Conservation (phyloP, 92 coral and sea anemone species). For the Phenganax stokvisi region DNA sequence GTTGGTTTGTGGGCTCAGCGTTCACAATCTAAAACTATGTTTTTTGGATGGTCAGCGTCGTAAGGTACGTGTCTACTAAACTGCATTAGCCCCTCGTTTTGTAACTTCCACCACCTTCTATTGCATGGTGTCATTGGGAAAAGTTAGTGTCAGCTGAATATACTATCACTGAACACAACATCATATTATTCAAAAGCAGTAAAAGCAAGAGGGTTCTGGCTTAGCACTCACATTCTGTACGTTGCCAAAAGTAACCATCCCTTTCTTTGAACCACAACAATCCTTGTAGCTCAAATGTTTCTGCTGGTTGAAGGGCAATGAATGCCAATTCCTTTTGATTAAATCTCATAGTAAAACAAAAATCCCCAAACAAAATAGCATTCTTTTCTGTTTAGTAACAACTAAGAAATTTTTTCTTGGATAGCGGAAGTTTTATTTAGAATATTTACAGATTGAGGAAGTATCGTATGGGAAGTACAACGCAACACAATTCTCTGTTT, state of each 20-base stretch:
- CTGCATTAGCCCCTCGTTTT: too few relatives aligned
- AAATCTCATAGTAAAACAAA: conserved; percentile 66
- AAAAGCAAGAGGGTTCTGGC: neutral
- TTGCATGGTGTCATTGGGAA: too few relatives aligned
- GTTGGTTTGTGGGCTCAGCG: too few relatives aligned
- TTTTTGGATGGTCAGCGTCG: too few relatives aligned
- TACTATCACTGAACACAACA: neutral
- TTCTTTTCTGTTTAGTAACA: neutral
- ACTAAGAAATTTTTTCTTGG: neutral
- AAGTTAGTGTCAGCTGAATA: neutral
- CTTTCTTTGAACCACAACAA: conserved; percentile 79
- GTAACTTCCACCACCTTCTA: too few relatives aligned
- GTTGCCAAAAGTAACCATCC: conserved; percentile 90
- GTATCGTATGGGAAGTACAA: too few relatives aligned
- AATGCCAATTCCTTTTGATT: conserved; percentile 93
- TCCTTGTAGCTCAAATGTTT: conserved; percentile 91
- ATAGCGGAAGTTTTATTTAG: neutral
- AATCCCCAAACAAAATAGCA: neutral
- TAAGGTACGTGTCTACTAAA: too few relatives aligned
- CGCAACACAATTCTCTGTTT: neutral
- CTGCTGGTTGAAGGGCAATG: conserved; percentile 71
- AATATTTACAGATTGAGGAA: neutral
- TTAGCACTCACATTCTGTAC: conserved; percentile 72
- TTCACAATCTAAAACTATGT: too few relatives aligned
- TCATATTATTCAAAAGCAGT: neutral